A percentile compares a stretch with the other conserved stretches of the same genome.
phyloP scores from a whole-genome alignment of 2,113 vertebrate species.

The Grus americana region DNA sequence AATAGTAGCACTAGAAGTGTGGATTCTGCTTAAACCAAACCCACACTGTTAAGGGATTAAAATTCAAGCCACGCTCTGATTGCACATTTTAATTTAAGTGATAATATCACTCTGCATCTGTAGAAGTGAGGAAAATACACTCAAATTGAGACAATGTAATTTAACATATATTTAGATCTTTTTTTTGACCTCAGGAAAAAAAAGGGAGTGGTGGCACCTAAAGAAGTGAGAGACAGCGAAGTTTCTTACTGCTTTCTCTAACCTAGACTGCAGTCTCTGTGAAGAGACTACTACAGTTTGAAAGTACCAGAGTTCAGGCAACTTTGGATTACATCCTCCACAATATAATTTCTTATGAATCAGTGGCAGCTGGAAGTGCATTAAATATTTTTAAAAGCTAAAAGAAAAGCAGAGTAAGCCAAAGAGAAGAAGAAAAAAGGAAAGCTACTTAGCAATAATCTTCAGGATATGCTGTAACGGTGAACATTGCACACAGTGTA shows the following conservation, averaged over 20 bases:
- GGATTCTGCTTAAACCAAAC: neutral
- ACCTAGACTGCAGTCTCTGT: neutral
- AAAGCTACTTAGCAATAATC: neutral
- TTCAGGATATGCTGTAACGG: neutral
- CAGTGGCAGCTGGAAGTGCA: neutral
- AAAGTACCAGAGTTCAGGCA: neutral
- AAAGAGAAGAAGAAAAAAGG: neutral
- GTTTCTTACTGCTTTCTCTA: neutral
- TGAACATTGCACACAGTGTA: fast-evolving
- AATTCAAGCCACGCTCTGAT: neutral
- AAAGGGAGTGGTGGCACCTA: neutral
- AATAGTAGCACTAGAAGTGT: neutral
- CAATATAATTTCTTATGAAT: neutral
- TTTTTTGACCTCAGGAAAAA: neutral
- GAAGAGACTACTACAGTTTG: neutral
- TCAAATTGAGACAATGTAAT: neutral
- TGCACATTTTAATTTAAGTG: neutral
- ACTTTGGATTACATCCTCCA: neutral
- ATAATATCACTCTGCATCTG: neutral
- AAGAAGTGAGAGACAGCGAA: neutral
- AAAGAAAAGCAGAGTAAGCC: neutral
- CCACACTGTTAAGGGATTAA: neutral
- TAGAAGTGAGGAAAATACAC: neutral
- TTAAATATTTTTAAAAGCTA: neutral
- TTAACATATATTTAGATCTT: neutral